Evolutionary conservation across 2,888 invertebrate species (phyloP), one percentile per base, ranked within the genome.

Genomic region (Philhelius pedissequus): DNA sequence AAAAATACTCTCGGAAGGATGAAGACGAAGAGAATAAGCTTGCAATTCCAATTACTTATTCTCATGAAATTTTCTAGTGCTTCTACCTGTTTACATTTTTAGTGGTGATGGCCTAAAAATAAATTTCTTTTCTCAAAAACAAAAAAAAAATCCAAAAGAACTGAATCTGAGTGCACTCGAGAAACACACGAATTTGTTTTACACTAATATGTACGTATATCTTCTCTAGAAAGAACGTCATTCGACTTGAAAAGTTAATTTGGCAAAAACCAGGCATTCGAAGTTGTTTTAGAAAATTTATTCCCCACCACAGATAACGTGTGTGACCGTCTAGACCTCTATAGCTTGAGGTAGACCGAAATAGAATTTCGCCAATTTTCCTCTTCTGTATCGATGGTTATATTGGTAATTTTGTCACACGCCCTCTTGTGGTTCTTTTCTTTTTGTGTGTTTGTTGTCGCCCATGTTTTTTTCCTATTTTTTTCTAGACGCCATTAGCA

Each of bases 401-500:
- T 68, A 58, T 68, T 60, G 32, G 43, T 68, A 45, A 27, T 27
- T 43, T 58, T 78, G 78, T 78, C 78, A 73, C 73, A 78, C 78
- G 71, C 64, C 78, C 64, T 78, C 78, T 22, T 5, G 54, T 40
- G 22, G 7, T 38, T 38, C 20, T 68, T 15, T 48, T 6, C 30
- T 38, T 45, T 11, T 64, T 48, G 32, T 48, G 32, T 48, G 11
- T 45, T 38, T 45, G 18, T 64, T 48, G 32, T 48, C 45, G 48
- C 64, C 48, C 32, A 32, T 48, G 64, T 64, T 43, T 25, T n/a
- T 22, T 35, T 20, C 43, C 15, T 32, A 9, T 32, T 52, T 15
- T 40, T 20, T 60, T 79, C 60, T 74, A 79, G 74, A 79, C 79
- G 60, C 74, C 79, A 25, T n/a, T n/a, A n/a, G n/a, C n/a, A n/a